Conservation (phyloP, 2,888 invertebrate species). For the Busseola fusca region DNA sequence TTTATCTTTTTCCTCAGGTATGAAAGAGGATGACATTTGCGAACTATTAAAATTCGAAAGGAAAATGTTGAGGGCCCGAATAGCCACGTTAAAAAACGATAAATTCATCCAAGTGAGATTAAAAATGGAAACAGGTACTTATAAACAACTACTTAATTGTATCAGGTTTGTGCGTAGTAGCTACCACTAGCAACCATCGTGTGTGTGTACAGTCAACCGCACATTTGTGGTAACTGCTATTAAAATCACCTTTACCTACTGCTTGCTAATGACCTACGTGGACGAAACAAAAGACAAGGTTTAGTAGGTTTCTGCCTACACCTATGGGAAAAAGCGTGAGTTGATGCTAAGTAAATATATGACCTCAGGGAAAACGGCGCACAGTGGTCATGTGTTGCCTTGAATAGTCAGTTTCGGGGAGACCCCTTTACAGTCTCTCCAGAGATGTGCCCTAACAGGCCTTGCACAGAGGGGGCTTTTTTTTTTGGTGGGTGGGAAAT, state of each 20-base stretch:
- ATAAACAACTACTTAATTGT: neutral
- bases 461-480: no score
- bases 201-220: neutral
- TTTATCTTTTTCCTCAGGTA: slow-evolving; percentile 84
- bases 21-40: slow-evolving; percentile 97
- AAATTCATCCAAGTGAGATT: slow-evolving; percentile 97
- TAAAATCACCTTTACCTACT: neutral
- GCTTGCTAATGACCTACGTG: neutral
- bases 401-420: no score
- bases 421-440: no score
- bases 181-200: neutral
- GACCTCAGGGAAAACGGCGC: no score
- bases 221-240: neutral
- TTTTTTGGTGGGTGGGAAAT: no score
- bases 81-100: slow-evolving; percentile 95
- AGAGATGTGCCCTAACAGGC: no score
- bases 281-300: neutral
- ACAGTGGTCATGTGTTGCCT: no score
- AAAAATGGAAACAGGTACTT: slow-evolving; percentile 96
- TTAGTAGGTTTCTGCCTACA: neutral
- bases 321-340: neutral
- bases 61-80: slow-evolving; percentile 96
- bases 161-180: neutral
- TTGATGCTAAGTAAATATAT: neutral
- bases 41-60: slow-evolving; percentile 97